phyloP scores from a whole-genome alignment of 2,888 invertebrate genomes.

The Agrilus cyanescens region DNA sequence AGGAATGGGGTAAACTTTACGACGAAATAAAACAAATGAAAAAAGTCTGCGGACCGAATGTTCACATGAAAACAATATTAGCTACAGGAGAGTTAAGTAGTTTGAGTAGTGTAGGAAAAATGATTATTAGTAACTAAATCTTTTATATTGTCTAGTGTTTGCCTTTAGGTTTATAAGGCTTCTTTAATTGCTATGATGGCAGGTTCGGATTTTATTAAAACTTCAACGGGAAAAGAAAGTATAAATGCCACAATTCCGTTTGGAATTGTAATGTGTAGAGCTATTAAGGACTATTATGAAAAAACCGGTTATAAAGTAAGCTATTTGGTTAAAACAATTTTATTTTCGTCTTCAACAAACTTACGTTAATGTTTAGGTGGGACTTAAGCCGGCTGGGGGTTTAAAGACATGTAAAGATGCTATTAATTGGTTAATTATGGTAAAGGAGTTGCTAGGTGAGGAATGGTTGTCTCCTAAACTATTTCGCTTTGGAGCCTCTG shows the following conservation, averaged over 20 bases:
- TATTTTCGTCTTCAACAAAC: slow-evolving; percentile 1
- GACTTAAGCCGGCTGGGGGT: slow-evolving; percentile 97
- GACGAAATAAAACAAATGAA: slow-evolving; percentile 75
- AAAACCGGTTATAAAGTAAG: slow-evolving; percentile 57
- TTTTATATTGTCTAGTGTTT: slow-evolving; percentile 1
- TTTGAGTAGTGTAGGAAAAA: slow-evolving; percentile 54
- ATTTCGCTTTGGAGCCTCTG: slow-evolving; percentile 93
- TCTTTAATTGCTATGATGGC: slow-evolving; percentile 89
- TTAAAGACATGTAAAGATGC: slow-evolving; percentile 78
- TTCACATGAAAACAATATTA: slow-evolving; percentile 85
- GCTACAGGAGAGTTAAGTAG: slow-evolving; percentile 86
- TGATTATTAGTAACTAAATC: neutral
- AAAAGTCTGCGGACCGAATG: slow-evolving; percentile 55
- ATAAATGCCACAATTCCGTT: slow-evolving; percentile 89
- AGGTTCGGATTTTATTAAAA: slow-evolving; percentile 96
- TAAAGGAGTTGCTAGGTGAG: slow-evolving; percentile 73
- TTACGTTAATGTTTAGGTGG: slow-evolving; percentile 51
- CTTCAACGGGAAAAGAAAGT: slow-evolving; percentile 92
- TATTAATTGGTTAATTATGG: slow-evolving; percentile 72
- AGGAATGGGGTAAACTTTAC: slow-evolving; percentile 72
- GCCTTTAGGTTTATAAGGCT: slow-evolving; percentile 63
- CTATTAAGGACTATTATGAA: slow-evolving; percentile 68
- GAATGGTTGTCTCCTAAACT: slow-evolving; percentile 71
- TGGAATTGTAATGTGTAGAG: slow-evolving; percentile 88
- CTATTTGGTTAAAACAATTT: neutral